Evolutionary conservation across 37 sponge, comb jelly and placozoan species (phyloP).

Genomic region (Tethya wilhelma): DNA sequence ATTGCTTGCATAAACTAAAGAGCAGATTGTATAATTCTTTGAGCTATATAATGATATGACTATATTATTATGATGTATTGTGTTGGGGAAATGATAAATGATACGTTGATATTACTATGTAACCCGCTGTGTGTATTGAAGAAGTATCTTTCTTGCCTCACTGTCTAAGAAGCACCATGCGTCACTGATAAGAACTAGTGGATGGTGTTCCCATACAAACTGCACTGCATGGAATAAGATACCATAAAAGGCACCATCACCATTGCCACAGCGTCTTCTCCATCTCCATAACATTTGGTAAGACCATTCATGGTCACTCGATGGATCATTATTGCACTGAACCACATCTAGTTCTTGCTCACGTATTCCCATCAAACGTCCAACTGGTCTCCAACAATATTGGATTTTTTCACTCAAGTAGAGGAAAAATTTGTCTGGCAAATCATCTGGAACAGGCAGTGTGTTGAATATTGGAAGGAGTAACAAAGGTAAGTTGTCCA

Average conservation of each 20-base stretch:
- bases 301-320: neutral
- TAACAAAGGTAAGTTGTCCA: neutral
- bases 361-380: neutral
- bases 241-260: neutral
- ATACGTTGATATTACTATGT: too few relatives aligned
- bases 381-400: conserved; percentile 10
- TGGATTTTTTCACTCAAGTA: neutral
- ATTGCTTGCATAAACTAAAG: too few relatives aligned
- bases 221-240: neutral
- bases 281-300: conserved; percentile 3
- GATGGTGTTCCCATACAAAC: neutral
- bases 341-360: neutral
- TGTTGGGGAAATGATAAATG: too few relatives aligned
- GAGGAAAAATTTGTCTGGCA: neutral
- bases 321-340: neutral
- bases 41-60: neutral
- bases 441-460: too few relatives aligned
- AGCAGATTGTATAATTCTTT: too few relatives aligned
- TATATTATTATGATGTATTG: neutral
- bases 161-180: neutral
- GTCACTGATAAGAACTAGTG: neutral
- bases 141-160: neutral
- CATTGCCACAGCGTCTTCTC: neutral
- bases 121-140: neutral
- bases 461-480: too few relatives aligned